phyloP scores from a whole-genome alignment of 2,797 vertebrate species.

The Orestias chungarensis region DNA sequence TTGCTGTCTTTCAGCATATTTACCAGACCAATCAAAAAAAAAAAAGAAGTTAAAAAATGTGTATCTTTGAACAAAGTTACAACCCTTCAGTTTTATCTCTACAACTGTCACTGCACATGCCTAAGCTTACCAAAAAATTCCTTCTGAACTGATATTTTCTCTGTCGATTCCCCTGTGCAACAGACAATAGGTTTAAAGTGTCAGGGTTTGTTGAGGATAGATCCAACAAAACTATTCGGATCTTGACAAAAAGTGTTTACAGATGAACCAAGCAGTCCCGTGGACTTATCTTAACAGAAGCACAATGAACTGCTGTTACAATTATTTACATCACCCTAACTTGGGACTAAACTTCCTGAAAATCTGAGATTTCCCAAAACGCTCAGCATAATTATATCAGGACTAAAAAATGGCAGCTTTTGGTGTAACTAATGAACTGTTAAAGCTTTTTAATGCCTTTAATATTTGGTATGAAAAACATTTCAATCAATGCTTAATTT shows the following conservation, averaged over 20 bases:
- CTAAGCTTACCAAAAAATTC: neutral
- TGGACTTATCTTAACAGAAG: neutral
- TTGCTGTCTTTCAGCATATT: slow-evolving; percentile 2
- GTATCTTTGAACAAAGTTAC: neutral
- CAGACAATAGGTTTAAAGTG: no score
- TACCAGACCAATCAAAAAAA: neutral
- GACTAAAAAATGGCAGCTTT: neutral
- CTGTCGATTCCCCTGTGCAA: neutral
- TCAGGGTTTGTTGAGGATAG: no score
- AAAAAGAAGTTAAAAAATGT: neutral
- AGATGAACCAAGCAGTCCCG: neutral
- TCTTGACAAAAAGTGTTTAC: neutral
- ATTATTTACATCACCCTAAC: neutral
- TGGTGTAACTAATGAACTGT: no score
- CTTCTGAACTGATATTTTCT: neutral
- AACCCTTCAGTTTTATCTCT: neutral
- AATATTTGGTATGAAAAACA: neutral
- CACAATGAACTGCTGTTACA: neutral
- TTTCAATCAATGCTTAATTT: no score
- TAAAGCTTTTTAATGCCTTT: neutral
- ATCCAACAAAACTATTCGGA: no score
- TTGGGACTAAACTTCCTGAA: neutral
- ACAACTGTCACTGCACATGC: neutral
- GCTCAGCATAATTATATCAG: neutral
- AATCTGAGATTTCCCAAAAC: neutral